Conservation (phyloP, 2,113 vertebrate species). For the Uropsilus gracilis region DNA sequence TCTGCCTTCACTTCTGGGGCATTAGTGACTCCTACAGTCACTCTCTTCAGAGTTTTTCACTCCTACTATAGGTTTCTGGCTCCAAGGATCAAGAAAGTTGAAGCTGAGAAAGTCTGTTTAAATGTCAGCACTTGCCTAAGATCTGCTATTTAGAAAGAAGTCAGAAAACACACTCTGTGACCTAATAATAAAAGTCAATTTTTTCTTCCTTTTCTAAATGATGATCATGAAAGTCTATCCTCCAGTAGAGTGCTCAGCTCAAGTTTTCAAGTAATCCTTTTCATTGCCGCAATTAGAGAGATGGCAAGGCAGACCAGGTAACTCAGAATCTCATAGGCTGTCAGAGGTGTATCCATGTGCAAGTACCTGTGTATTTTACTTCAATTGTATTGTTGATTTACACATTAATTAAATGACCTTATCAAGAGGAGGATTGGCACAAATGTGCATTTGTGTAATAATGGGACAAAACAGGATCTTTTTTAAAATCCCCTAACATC, state of each 20-base stretch:
- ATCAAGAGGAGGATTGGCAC: neutral
- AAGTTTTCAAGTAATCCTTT: neutral
- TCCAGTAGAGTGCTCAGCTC: neutral
- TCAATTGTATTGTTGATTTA: neutral
- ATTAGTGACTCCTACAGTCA: too few relatives aligned
- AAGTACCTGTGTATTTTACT: neutral
- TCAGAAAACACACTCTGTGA: neutral
- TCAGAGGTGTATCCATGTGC: neutral
- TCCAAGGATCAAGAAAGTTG: neutral
- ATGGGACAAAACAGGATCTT: neutral
- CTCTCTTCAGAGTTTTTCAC: too few relatives aligned
- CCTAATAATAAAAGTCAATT: neutral
- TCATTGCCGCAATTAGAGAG: neutral
- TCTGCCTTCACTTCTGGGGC: too few relatives aligned
- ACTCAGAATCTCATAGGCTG: neutral
- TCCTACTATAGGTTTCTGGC: neutral
- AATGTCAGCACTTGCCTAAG: neutral
- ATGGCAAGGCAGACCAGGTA: neutral
- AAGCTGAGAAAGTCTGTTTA: neutral
- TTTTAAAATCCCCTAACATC: constrained; percentile 30
- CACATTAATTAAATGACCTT: constrained; percentile 22
- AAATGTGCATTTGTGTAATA: neutral
- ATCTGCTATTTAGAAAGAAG: neutral
- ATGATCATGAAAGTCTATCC: neutral
- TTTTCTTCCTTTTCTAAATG: constrained; percentile 43